Conservation (phyloP, 2,113 vertebrate species). For the Urocolius indicus region DNA sequence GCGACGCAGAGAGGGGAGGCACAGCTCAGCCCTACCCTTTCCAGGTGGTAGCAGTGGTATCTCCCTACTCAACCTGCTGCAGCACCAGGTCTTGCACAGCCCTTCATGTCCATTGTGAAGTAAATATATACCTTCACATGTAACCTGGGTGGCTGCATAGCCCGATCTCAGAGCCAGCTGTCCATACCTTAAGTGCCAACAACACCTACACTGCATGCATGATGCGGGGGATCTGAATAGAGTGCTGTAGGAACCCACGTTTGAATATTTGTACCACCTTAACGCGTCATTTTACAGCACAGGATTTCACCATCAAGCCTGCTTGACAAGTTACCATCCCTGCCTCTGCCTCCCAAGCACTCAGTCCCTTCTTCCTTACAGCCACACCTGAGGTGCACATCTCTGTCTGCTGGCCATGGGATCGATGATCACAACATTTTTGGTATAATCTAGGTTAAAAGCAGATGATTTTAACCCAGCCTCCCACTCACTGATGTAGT, state of each 20-base stretch:
- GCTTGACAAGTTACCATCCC: not conserved
- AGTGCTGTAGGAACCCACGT: not conserved
- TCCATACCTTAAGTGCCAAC: not conserved
- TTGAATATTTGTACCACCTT: not conserved
- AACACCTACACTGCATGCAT: not conserved
- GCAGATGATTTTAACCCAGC: not conserved
- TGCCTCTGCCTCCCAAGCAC: not conserved
- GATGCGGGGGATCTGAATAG: not conserved
- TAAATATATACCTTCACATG: not conserved
- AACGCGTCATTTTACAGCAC: not conserved
- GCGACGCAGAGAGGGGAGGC: not conserved
- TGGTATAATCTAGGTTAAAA: not conserved
- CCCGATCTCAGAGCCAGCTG: not conserved
- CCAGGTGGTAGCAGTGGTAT: not conserved
- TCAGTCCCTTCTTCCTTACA: not conserved
- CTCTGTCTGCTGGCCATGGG: not conserved
- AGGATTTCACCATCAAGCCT: not conserved
- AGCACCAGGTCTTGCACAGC: not conserved
- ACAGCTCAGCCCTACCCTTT: not conserved
- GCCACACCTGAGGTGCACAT: accelerated
- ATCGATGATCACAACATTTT: not conserved
- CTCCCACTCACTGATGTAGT: not conserved
- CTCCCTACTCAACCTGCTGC: not conserved
- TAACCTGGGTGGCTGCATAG: not conserved
- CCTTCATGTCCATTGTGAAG: accelerated